These are phyloP conservation scores for Cenopis cana DNA, from an alignment of 2,888 invertebrate species.

Conservation along the genomic window DNA sequence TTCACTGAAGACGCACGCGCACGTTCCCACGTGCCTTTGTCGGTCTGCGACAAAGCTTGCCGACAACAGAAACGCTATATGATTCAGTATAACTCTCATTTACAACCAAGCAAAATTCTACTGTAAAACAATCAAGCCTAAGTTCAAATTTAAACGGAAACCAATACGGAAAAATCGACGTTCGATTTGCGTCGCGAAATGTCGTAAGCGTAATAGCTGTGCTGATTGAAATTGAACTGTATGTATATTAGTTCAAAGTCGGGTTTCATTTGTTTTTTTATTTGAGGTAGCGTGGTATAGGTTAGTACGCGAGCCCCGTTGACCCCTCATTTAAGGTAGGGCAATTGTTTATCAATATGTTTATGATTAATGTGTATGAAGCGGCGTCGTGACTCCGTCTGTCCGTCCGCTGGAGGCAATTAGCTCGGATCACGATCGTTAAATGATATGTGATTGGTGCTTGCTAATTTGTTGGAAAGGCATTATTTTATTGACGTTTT, in stretches of 20 bases:
- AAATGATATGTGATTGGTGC: constrained; percentile 78
- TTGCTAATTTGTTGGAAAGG: constrained; percentile 69
- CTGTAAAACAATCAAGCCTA: constrained; percentile 41
- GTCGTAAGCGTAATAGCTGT: constrained; percentile 47
- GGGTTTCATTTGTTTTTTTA: constrained; percentile 45
- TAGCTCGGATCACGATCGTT: constrained; percentile 75
- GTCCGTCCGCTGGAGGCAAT: constrained; percentile 67
- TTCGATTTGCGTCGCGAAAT: constrained; percentile 48
- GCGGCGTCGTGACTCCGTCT: constrained; percentile 71
- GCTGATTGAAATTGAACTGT: constrained; percentile 45
- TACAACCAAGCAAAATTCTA: constrained; percentile 45
- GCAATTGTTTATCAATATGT: constrained; percentile 83
- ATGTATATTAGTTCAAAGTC: constrained; percentile 46
- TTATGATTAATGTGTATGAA: constrained; percentile 78
- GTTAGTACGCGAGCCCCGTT: constrained; percentile 58
- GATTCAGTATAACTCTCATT: constrained; percentile 48
- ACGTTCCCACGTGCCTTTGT: constrained; percentile 84
- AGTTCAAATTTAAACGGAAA: constrained; percentile 48
- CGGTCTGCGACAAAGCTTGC: constrained; percentile 80
- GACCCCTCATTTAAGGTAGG: constrained; percentile 83
- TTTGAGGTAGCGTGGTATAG: constrained; percentile 55
- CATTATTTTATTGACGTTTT: constrained; percentile 34
- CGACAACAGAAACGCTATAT: constrained; percentile 72
- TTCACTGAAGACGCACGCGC: constrained; percentile 71
- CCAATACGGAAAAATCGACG: constrained; percentile 63